phyloP scores from a whole-genome alignment of 2,113 vertebrate species.

The Nasalis larvatus region DNA sequence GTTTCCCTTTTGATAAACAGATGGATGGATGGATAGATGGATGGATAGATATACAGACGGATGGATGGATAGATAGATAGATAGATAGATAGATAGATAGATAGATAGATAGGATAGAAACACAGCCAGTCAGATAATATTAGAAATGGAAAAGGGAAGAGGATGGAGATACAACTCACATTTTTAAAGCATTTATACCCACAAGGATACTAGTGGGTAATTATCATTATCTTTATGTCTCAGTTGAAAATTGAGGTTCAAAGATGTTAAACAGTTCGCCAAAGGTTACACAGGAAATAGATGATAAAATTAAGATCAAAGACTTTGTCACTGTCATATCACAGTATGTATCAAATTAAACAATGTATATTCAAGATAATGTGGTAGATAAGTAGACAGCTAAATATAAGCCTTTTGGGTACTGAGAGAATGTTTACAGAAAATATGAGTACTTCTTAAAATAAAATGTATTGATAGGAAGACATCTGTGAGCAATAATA shows the following conservation, averaged over 20 bases:
- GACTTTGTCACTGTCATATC: neutral
- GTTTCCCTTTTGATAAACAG: neutral
- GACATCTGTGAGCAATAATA: neutral
- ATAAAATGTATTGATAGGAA: neutral
- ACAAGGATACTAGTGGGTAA: neutral
- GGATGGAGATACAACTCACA: neutral
- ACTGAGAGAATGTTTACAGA: neutral
- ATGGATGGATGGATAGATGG: neutral
- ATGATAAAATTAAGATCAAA: neutral
- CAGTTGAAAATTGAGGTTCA: neutral
- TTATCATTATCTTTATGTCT: neutral
- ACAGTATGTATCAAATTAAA: neutral
- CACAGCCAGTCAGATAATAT: neutral
- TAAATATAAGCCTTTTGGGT: neutral
- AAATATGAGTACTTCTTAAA: neutral
- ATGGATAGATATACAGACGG: neutral
- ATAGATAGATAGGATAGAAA: neutral
- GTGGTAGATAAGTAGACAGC: neutral
- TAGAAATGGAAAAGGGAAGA: neutral
- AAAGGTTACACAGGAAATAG: neutral
- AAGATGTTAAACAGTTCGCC: neutral
- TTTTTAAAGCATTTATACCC: neutral
- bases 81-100: neutral
- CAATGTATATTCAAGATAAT: neutral
- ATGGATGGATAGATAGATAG: neutral